A percentile compares a stretch with the other conserved stretches of the same genome.
Conservation (phyloP, 2,113 vertebrate genomes). For the Glareola pratincola region DNA sequence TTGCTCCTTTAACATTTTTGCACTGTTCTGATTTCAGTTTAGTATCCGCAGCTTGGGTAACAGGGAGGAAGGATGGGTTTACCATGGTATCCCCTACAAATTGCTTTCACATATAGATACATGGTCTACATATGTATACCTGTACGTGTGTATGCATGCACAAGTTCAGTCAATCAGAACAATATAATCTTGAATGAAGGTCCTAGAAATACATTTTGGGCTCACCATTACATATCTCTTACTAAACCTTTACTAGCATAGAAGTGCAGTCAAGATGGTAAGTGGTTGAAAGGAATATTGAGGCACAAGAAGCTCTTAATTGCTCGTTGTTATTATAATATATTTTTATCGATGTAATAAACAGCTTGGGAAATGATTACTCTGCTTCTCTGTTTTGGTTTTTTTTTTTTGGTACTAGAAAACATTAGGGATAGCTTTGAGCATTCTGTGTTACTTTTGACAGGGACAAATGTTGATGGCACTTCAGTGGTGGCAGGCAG, state of each 20-base stretch:
- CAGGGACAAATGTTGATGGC: not conserved
- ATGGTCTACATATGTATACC: not conserved
- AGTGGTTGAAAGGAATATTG: not conserved
- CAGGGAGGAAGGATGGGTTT: not conserved
- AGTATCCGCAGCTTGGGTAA: not conserved
- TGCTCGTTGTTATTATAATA: not conserved
- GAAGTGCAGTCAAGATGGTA: not conserved
- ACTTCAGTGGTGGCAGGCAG: not conserved
- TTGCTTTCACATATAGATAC: not conserved
- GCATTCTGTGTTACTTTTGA: not conserved
- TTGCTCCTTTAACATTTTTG: not conserved
- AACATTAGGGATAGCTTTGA: not conserved
- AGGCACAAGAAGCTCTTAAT: not conserved
- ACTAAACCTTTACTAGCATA: not conserved
- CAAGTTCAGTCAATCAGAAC: not conserved
- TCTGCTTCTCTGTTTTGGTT: not conserved
- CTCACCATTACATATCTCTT: accelerated
- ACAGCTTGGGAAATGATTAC: not conserved
- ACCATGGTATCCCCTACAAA: not conserved
- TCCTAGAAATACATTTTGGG: not conserved
- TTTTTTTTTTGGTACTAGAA: not conserved
- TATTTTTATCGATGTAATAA: not conserved
- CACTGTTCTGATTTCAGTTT: not conserved
- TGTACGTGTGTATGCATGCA: not conserved
- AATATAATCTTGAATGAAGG: not conserved